Evolutionary conservation across 2,888 invertebrate genomes (phyloP).

Genomic region (Aphelenchoides bicaudatus): DNA sequence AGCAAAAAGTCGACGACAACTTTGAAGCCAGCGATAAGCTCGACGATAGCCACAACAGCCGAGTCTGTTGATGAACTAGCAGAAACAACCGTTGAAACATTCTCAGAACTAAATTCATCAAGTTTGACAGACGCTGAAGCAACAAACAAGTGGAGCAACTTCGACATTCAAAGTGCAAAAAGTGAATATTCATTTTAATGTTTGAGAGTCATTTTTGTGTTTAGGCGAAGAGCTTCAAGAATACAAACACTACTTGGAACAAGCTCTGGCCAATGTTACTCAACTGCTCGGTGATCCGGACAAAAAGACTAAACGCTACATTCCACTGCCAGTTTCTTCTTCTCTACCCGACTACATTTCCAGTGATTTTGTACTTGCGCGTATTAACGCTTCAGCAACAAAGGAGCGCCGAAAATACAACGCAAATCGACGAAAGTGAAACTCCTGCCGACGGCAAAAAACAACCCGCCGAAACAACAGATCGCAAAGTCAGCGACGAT

Average conservation of each 20-base stretch:
- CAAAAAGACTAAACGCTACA: constrained; percentile 29
- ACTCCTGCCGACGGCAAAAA: neutral
- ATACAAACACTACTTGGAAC: constrained; percentile 5
- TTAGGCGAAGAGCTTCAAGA: constrained; percentile 15
- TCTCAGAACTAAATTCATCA: neutral
- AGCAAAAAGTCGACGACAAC: neutral
- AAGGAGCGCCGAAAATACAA: no score
- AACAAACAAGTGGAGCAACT: neutral
- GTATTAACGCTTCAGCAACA: no score
- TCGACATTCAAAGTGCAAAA: constrained; percentile 6
- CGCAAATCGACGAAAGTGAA: constrained; percentile 19
- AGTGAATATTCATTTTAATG: neutral
- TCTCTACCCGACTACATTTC: constrained; percentile 25
- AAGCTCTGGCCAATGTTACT: constrained; percentile 14
- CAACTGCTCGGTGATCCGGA: neutral
- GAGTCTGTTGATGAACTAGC: neutral
- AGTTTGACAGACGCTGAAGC: no score
- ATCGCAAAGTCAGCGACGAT: neutral
- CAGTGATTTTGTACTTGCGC: constrained; percentile 18
- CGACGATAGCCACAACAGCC: neutral
- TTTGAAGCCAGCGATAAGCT: neutral
- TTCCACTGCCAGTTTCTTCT: constrained; percentile 21
- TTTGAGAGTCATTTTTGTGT: neutral
- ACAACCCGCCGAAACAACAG: neutral
- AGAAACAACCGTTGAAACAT: neutral